Evolutionary conservation across 2,797 vertebrate genomes (phyloP), one percentile per base, ranked within the genome.

Genomic region (Rhinoraja longicauda): DNA sequence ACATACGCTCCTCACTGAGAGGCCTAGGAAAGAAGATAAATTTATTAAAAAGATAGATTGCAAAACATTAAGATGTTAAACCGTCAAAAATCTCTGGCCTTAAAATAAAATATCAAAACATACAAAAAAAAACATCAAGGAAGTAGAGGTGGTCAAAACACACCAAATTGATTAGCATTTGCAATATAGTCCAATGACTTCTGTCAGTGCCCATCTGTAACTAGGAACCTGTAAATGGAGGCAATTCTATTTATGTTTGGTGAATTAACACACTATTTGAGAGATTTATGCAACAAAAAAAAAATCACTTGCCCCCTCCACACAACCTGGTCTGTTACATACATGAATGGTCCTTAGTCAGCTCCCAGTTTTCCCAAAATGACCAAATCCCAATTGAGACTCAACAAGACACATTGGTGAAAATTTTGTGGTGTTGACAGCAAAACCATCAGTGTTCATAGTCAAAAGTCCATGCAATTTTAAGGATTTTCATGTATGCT

Each of bases 1-100:
- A 95, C 99, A 99, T 94, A 99, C 99, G 79, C 99, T 99, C 93
- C 99, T 98, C 93, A 99, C 98, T 79, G 99, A 99, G 93, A 99
- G 95, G 94, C 99, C 99, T 99, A 93, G 78, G 15, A 79, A 64
- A 93, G 53, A 78, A 64, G 64, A 64, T 59, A 53, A 62, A 36
- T 64, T 26, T 10, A 15, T 7, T 36, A 64, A 53, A 81, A 45
- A 10, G 1, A 36, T 90, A 88, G 62, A 73, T 45, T 91, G 24
- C 26, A 92, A n/a, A 5, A 29, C 70, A 75, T 75, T 21, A 39
- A 90, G 26, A 90, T 39, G 3, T 36, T 90, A 64, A 72, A 64
- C 62, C 62, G 53, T 64, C 19, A 88, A n/a, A 17, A 64, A n/a
- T 19, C 29, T 32, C 0, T 15, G 29, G 57, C 3, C 59, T 64